phyloP scores from a whole-genome alignment of 2,113 vertebrate genomes.

The Asarcornis scutulata region DNA sequence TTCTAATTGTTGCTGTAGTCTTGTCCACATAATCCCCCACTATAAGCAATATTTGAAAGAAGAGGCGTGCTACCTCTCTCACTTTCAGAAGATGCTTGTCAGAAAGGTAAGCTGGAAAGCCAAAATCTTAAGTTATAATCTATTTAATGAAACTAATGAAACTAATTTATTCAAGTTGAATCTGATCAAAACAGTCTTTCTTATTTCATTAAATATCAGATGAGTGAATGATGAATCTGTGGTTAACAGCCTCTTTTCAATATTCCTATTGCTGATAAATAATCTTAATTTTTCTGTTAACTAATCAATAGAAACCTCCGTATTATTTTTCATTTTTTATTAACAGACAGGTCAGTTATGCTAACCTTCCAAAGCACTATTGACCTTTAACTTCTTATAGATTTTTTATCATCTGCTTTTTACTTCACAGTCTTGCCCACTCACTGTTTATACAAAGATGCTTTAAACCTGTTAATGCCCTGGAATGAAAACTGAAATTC shows the following conservation, averaged over 20 bases:
- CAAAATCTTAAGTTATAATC: neutral
- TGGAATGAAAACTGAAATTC: slow-evolving; percentile 49
- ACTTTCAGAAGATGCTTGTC: neutral
- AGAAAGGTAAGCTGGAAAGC: neutral
- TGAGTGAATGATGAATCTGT: neutral
- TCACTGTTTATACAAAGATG: slow-evolving; percentile 10
- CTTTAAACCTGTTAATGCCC: slow-evolving; percentile 22
- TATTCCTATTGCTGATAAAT: slow-evolving; percentile 15
- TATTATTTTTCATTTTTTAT: slow-evolving; percentile 36
- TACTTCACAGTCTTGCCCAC: neutral
- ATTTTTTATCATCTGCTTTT: slow-evolving; percentile 26
- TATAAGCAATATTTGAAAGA: neutral
- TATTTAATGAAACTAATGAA: neutral
- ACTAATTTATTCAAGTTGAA: neutral
- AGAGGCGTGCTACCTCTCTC: neutral
- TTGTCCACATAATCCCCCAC: neutral
- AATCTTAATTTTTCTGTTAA: slow-evolving; percentile 42
- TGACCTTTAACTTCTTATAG: neutral
- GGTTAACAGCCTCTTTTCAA: slow-evolving; percentile 25
- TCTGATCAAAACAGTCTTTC: neutral
- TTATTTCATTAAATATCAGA: neutral
- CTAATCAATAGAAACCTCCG: slow-evolving; percentile 3
- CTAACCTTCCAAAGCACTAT: neutral
- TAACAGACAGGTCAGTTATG: neutral
- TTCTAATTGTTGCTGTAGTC: neutral